These are phyloP conservation scores for Engystomops pustulosus DNA, from an alignment of 2,113 vertebrate genomes.

Conservation along the genomic window DNA sequence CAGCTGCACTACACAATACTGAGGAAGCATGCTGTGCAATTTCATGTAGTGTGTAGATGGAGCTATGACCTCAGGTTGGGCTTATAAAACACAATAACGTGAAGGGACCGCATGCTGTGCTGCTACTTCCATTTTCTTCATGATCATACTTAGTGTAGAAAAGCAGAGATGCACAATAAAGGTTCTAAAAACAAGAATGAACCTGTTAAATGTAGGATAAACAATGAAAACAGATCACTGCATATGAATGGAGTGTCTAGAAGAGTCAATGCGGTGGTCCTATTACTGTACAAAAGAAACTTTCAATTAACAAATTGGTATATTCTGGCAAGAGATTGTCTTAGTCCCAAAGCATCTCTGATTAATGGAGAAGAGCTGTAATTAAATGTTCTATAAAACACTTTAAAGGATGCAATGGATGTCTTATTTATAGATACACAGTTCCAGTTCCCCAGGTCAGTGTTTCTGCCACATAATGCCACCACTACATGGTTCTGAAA, in stretches of 20 bases:
- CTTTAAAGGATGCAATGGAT: background rate
- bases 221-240: slow-evolving; percentile 4
- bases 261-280: background rate
- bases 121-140: slow-evolving; percentile 29
- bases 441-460: background rate
- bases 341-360: too few species aligned
- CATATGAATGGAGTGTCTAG: background rate
- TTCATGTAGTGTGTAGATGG: slow-evolving; percentile 60
- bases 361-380: slow-evolving; percentile 1
- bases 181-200: background rate
- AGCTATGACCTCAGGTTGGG: slow-evolving; percentile 59
- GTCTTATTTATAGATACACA: background rate
- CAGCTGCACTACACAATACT: slow-evolving; percentile 53
- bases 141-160: slow-evolving; percentile 15
- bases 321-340: background rate
- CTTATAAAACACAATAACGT: slow-evolving; percentile 50
- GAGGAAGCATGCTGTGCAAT: slow-evolving; percentile 56
- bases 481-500: too few species aligned
- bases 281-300: background rate
- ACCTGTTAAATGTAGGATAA: background rate
- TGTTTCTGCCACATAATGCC: background rate
- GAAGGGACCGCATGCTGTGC: slow-evolving; percentile 35
- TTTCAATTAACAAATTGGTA: slow-evolving; percentile 6
- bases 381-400: background rate
- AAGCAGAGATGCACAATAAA: slow-evolving; percentile 18